phyloP scores from a whole-genome alignment of 2,113 vertebrate species.

The Phodopus roborovskii region DNA sequence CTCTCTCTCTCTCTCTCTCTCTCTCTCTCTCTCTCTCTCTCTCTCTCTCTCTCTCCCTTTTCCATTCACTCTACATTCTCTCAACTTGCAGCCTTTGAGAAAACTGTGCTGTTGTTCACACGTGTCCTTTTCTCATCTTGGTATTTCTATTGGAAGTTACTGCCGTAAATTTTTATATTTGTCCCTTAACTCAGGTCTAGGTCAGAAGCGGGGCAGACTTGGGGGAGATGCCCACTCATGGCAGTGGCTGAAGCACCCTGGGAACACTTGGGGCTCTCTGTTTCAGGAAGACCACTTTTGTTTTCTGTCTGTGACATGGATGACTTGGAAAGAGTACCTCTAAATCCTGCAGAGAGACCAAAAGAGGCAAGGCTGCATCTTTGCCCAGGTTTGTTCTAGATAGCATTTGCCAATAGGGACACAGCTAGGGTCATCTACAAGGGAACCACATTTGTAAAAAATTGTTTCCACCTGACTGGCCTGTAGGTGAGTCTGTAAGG shows the following conservation, averaged over 20 bases:
- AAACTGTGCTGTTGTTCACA: conserved; percentile 6
- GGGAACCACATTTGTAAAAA: neutral
- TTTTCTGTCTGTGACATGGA: neutral
- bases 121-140: neutral
- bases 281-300: neutral
- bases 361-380: neutral
- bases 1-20: no score
- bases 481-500: neutral
- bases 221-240: neutral
- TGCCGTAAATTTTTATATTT: conserved; percentile 5
- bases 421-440: neutral
- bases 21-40: no score
- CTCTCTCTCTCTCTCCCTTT: no score
- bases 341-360: neutral
- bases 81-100: conserved; percentile 58
- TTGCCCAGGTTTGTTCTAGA: neutral
- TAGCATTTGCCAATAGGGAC: neutral
- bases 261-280: neutral
- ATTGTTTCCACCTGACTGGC: neutral
- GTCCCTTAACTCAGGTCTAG: neutral
- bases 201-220: neutral
- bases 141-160: conserved; percentile 16
- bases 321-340: no score
- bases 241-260: neutral
- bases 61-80: neutral